phyloP scores from a whole-genome alignment of 1,140 invertebrate genomes.

The Hypothenemus hampei region DNA sequence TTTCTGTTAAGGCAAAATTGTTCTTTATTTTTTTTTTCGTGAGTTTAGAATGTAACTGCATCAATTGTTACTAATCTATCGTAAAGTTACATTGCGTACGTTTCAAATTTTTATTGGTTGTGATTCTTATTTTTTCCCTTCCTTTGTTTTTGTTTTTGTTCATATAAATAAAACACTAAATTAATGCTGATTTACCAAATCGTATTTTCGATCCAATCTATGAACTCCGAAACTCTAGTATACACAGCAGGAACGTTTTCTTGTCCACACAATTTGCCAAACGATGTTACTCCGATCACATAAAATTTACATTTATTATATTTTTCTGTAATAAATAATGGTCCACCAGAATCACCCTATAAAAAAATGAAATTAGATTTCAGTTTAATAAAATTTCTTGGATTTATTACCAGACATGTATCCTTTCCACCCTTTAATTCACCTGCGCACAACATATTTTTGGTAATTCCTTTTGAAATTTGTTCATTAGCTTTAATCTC shows the following conservation, averaged over 20 bases:
- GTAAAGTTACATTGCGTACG: too few species aligned
- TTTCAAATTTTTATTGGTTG: too few species aligned
- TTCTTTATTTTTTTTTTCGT: too few species aligned
- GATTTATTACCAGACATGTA: constrained; percentile 64
- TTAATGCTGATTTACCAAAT: too few species aligned
- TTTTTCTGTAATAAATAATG: constrained; percentile 49
- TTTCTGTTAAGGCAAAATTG: too few species aligned
- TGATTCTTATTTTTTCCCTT: too few species aligned
- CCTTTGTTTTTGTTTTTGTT: too few species aligned
- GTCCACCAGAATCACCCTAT: constrained; percentile 63
- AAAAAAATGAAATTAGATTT: constrained; percentile 11
- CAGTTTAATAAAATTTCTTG: not conserved
- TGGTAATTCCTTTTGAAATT: constrained; percentile 51
- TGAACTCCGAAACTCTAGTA: constrained; percentile 53
- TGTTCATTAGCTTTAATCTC: constrained; percentile 38
- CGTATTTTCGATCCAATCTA: constrained; percentile 55
- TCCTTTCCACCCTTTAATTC: constrained; percentile 64
- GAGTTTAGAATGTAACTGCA: too few species aligned
- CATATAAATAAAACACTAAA: too few species aligned
- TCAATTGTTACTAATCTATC: too few species aligned
- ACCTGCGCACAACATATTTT: constrained; percentile 68
- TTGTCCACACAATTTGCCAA: constrained; percentile 53
- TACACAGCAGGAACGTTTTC: constrained; percentile 53
- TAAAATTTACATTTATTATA: constrained; percentile 52
- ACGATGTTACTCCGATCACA: constrained; percentile 52